phyloP scores from a whole-genome alignment of 2,797 vertebrate genomes.

The Spheniscus humboldti region DNA sequence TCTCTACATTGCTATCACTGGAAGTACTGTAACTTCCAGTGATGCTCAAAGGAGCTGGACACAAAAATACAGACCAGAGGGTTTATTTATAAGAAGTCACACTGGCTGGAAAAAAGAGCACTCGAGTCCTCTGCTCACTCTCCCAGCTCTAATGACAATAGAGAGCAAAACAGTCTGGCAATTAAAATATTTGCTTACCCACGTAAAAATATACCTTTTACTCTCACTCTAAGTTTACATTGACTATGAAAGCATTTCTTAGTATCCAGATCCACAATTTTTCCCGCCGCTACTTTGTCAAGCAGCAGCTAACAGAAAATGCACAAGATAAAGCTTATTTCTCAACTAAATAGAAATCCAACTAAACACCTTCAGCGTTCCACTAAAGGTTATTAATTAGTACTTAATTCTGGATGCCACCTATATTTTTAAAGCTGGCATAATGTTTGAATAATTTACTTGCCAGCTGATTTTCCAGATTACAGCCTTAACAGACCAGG shows the following conservation, averaged over 20 bases:
- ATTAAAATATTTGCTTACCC: neutral
- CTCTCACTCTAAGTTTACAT: neutral
- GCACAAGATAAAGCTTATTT: neutral
- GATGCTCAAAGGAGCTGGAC: neutral
- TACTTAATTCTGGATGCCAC: neutral
- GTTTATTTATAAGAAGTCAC: neutral
- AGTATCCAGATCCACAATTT: neutral
- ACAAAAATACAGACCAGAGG: neutral
- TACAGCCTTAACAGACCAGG: neutral
- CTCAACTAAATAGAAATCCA: neutral
- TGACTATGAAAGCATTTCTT: neutral
- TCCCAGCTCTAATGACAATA: neutral
- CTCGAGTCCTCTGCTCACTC: neutral
- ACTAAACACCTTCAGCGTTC: neutral
- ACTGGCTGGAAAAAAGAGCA: neutral
- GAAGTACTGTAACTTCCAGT: neutral
- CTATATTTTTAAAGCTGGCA: neutral
- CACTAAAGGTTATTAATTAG: neutral
- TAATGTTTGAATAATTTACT: neutral
- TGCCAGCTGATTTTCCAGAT: neutral
- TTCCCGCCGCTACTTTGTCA: neutral
- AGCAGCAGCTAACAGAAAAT: neutral
- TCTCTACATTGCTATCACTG: neutral
- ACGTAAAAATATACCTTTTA: neutral
- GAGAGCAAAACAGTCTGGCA: neutral